These are phyloP conservation scores for Hedychridium roseum DNA, from an alignment of 2,888 invertebrate genomes.

Conservation along the genomic window DNA sequence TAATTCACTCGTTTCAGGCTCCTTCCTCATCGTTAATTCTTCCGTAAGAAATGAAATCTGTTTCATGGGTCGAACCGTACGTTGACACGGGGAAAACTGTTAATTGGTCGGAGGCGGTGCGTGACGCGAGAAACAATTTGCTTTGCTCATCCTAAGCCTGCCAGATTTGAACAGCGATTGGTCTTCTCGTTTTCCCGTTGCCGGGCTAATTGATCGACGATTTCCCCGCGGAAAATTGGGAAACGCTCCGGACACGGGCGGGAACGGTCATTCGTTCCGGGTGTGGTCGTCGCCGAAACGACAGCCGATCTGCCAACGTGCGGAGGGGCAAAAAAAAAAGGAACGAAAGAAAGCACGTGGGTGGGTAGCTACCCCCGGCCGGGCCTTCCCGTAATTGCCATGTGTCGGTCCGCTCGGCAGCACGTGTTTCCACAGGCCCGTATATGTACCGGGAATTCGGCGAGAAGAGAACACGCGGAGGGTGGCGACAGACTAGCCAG, in stretches of 20 bases:
- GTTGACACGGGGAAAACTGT: too few species aligned
- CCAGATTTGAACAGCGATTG: too few species aligned
- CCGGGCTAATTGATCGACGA: conserved; percentile 5
- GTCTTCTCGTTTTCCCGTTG: conserved; percentile 7
- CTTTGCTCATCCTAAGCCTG: too few species aligned
- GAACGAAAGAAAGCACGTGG: conserved; percentile 2
- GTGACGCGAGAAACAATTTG: too few species aligned
- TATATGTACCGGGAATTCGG: conserved; percentile 4
- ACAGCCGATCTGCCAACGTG: conserved; percentile 1
- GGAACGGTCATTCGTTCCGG: neutral
- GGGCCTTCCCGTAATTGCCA: conserved; percentile 13
- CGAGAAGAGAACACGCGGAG: neutral
- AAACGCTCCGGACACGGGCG: conserved; percentile 3
- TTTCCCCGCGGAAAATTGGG: conserved; percentile 4
- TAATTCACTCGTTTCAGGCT: too few species aligned
- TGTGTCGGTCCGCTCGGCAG: conserved; percentile 6
- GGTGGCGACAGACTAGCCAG: too few species aligned
- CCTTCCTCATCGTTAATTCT: too few species aligned
- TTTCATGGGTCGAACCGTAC: too few species aligned
- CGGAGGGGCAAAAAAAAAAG: neutral
- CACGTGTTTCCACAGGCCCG: conserved; percentile 18
- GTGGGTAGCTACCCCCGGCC: neutral
- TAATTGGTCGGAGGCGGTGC: too few species aligned
- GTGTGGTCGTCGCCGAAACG: conserved; percentile 2
- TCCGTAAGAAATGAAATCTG: too few species aligned